phyloP scores from a whole-genome alignment of 1,140 invertebrate species.

The Tetramorium simillimum region DNA sequence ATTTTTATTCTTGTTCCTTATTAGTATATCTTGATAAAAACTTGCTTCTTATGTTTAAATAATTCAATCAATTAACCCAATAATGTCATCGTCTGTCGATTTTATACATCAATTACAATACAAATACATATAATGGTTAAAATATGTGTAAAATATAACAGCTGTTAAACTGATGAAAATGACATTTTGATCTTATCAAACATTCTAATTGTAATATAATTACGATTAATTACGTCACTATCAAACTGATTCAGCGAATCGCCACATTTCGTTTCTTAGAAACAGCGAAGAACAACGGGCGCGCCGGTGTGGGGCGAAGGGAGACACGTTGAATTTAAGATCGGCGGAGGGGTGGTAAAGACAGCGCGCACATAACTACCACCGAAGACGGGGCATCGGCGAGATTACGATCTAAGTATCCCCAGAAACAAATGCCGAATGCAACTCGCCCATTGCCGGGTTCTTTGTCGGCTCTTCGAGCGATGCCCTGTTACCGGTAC shows the following conservation, averaged over 20 bases:
- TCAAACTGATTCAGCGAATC: background rate
- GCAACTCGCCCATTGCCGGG: conserved; percentile 79
- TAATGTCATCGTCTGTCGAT: background rate
- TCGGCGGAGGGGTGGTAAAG: conserved; percentile 56
- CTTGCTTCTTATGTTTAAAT: background rate
- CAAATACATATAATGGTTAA: no score
- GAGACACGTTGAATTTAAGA: conserved; percentile 76
- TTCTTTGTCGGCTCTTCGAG: conserved; percentile 82
- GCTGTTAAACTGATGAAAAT: background rate
- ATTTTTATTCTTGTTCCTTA: background rate
- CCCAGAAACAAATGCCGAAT: conserved; percentile 84
- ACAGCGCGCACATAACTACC: conserved; percentile 67
- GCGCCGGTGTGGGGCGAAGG: background rate
- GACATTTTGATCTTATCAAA: conserved; percentile 3
- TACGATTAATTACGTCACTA: background rate
- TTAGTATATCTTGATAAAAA: background rate
- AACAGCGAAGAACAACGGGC: conserved; percentile 4
- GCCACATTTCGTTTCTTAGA: conserved; percentile 12
- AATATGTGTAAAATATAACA: background rate
- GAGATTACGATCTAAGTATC: conserved; percentile 85
- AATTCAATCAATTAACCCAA: background rate
- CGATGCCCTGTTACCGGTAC: conserved; percentile 78
- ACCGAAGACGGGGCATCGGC: conserved; percentile 72
- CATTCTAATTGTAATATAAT: background rate
- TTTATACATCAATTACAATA: background rate